phyloP scores from a whole-genome alignment of 53 echinoderm and acorn worm genomes.

The Arbacia lixula region DNA sequence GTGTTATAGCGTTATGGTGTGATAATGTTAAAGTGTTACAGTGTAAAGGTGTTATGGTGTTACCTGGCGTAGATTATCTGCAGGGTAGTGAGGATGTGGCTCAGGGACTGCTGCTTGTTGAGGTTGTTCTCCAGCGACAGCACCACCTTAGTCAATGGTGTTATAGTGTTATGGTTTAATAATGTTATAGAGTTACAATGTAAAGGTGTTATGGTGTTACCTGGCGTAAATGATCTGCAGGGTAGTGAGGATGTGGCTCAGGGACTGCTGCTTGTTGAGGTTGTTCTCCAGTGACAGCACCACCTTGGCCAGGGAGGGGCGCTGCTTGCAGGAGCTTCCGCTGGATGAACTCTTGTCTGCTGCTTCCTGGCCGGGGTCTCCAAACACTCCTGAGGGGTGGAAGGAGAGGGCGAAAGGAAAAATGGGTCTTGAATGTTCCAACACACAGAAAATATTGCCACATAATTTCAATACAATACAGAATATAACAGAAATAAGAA shows the following conservation, averaged over 20 bases:
- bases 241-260: constrained; percentile 86
- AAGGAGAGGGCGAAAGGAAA: too few relatives aligned
- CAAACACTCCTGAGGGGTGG: constrained; percentile 80
- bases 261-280: constrained; percentile 77
- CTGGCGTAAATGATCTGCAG: constrained; percentile 97
- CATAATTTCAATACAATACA: too few relatives aligned
- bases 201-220: too few relatives aligned
- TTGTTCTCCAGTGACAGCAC: constrained; percentile 85
- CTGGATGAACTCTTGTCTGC: constrained; percentile 54
- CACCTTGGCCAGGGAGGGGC: constrained; percentile 88
- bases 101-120: constrained; percentile 67
- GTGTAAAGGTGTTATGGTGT: too few relatives aligned
- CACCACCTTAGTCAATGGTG: constrained; percentile 38
- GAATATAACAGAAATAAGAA: too few relatives aligned
- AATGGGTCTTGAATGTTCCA: too few relatives aligned
- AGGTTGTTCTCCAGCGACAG: constrained; percentile 41
- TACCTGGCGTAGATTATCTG: constrained; percentile 98
- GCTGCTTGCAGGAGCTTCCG: constrained; percentile 68
- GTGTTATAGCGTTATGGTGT: too few relatives aligned
- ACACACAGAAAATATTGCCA: too few relatives aligned
- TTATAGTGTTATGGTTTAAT: too few relatives aligned
- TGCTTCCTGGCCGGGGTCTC: constrained; percentile 86
- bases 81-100: constrained; percentile 87
- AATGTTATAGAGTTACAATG: too few relatives aligned
- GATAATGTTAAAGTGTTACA: too few relatives aligned